Base-by-base conservation (phyloP, 2,888 invertebrate species). In the Mesorhabditis spiculigera region DNA sequence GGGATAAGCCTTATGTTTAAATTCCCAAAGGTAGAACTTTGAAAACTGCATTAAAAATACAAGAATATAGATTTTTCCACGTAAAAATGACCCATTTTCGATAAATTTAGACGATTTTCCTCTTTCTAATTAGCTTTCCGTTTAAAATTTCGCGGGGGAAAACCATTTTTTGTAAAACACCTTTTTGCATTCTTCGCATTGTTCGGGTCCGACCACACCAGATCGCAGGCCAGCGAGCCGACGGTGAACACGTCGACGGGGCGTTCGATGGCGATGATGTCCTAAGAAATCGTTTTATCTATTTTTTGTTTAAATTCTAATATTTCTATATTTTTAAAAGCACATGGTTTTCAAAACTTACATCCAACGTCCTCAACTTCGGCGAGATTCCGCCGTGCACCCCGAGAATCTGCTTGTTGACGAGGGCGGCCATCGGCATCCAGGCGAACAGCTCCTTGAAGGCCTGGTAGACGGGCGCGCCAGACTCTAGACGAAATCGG, bases 321-420 rank as follows among this genome's bases (percentile, higher is more conserved):
- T 63, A 8, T 3, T 8, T 43, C 3, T 13, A 65, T 10, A 43
- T 16, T 8, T 10, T 4, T 16, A 42, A 65, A 43, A 42, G 65
- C n/a, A 63, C n/a, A 10, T 13, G 8, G 10, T 4, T 3, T 4
- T 16, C 63, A 16, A 63, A 41, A 45, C 42, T 8, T 4, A 69
- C 72, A 58, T 71, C 43, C 4, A 73, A 66, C 41, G 45, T 63
- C 43, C 13, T 70, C 71, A 78, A 64, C 65, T 76, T 74, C 28
- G 78, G 78, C 50, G 74, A 74, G 66, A 78, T 72, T 8, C 78
- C 78, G 10, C 78, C 78, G 67, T 78, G 78, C 75, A 78, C 75
- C 63, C 75, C 75, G n/a, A 78, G 76, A 45, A 77, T 73, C 43
- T 71, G 61, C 4, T 71, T 68, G 43, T 76, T 76, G 50, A 78